Evolutionary conservation across 2,113 vertebrate genomes (phyloP).

Genomic region (Nothobranchius furzeri): DNA sequence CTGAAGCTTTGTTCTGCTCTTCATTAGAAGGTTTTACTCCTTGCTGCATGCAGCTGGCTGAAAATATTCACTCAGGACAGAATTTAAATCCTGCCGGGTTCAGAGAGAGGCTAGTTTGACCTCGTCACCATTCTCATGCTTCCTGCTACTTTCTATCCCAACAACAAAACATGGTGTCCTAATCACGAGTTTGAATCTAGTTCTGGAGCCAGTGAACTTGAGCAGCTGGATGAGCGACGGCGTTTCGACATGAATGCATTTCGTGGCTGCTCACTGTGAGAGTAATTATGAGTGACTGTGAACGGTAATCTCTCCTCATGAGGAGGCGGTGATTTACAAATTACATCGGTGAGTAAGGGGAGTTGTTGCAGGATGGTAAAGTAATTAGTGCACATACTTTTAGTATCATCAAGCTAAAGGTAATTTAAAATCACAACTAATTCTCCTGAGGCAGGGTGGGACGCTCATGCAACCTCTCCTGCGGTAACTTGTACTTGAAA

Average conservation of each 20-base stretch:
- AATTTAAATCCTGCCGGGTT: constrained; percentile 35
- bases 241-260: constrained; percentile 62
- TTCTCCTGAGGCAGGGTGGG: background rate
- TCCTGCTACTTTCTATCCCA: background rate
- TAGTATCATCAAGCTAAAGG: background rate
- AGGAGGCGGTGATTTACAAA: constrained; percentile 36
- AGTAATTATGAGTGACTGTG: constrained; percentile 66
- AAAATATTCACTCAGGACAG: constrained; percentile 18
- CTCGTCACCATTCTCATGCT: background rate
- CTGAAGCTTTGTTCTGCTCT: constrained; percentile 14
- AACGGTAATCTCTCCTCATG: constrained; percentile 50
- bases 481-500: no score
- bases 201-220: constrained; percentile 27
- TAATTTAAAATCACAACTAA: background rate
- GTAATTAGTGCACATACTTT: background rate
- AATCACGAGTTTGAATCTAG: constrained; percentile 26
- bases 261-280: constrained; percentile 64
- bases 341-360: constrained; percentile 28
- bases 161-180: constrained; percentile 8
- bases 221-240: constrained; percentile 51
- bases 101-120: constrained; percentile 16
- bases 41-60: constrained; percentile 1
- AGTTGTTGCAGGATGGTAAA: constrained; percentile 21
- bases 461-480: no score
- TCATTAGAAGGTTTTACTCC: constrained; percentile 22